These are phyloP conservation scores for Lasius platythorax DNA, from an alignment of 2,888 invertebrate genomes.

Conservation along the genomic window DNA sequence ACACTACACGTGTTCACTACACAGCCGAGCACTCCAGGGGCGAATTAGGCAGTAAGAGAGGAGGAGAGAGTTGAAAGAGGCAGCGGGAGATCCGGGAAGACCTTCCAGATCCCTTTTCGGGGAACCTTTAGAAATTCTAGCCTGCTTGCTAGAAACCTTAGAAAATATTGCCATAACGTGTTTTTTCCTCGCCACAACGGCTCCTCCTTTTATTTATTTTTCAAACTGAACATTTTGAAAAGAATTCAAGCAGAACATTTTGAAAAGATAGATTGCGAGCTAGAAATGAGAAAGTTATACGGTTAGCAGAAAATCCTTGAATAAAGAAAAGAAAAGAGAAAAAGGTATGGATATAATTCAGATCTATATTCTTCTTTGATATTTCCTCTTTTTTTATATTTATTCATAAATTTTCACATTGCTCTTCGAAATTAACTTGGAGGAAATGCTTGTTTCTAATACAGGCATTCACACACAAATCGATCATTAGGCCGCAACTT, in stretches of 20 bases:
- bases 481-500: background rate
- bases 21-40: constrained; percentile 63
- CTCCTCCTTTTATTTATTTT: background rate
- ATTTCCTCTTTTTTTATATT: background rate
- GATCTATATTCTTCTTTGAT: background rate
- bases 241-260: too few relatives aligned
- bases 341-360: background rate
- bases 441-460: background rate
- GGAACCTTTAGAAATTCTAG: constrained; percentile 55
- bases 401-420: background rate
- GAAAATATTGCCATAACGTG: background rate
- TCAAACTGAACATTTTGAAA: too few relatives aligned
- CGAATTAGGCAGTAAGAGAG: constrained; percentile 59
- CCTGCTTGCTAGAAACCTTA: background rate
- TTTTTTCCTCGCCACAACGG: background rate
- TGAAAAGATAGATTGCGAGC: background rate
- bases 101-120: constrained; percentile 61
- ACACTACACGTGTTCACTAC: constrained; percentile 71
- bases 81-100: constrained; percentile 53
- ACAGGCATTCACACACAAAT: background rate
- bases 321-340: background rate
- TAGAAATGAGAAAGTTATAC: background rate
- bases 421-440: background rate
- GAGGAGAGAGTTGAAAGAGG: constrained; percentile 7
- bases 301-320: background rate